Evolutionary conservation across 2,888 invertebrate species (phyloP).

Genomic region (Pyrocoelia pectoralis): DNA sequence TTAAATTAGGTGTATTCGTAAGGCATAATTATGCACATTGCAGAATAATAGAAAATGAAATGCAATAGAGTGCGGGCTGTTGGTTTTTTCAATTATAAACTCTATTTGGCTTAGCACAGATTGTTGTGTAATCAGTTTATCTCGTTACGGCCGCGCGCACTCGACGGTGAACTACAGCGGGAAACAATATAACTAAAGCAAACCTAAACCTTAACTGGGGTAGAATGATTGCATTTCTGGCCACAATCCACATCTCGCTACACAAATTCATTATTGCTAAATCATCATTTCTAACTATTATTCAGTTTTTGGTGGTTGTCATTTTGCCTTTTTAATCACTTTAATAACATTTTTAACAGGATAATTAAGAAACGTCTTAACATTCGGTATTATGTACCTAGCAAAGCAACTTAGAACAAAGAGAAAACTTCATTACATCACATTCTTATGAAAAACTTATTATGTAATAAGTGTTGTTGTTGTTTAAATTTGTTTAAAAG

Average conservation of each 20-base stretch:
- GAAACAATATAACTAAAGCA: constrained; percentile 62
- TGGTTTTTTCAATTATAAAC: constrained; percentile 64
- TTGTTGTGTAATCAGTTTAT: constrained; percentile 63
- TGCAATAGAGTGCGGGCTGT: constrained; percentile 45
- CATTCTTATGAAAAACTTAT: too few relatives aligned
- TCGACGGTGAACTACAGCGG: constrained; percentile 61
- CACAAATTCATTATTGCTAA: constrained; percentile 42
- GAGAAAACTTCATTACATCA: too few relatives aligned
- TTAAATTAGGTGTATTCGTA: constrained; percentile 28
- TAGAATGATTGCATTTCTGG: constrained; percentile 61
- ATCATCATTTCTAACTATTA: constrained; percentile 54
- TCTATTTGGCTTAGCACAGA: constrained; percentile 64
- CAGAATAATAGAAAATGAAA: constrained; percentile 40
- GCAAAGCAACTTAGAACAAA: too few relatives aligned
- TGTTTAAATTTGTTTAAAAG: too few relatives aligned
- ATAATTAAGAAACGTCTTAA: too few relatives aligned
- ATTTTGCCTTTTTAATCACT: constrained; percentile 9
- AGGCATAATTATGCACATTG: constrained; percentile 35
- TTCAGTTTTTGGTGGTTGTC: constrained; percentile 42
- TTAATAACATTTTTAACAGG: too few relatives aligned
- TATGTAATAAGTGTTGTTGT: too few relatives aligned
- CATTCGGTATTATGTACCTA: too few relatives aligned
- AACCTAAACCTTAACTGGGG: constrained; percentile 63
- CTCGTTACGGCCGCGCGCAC: constrained; percentile 60
- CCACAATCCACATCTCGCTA: constrained; percentile 48